A percentile compares a stretch with the other conserved stretches of the same genome.
Evolutionary conservation across 64 coral and sea anemone species (phyloP).

Genomic region (Pocillopora damicornis): DNA sequence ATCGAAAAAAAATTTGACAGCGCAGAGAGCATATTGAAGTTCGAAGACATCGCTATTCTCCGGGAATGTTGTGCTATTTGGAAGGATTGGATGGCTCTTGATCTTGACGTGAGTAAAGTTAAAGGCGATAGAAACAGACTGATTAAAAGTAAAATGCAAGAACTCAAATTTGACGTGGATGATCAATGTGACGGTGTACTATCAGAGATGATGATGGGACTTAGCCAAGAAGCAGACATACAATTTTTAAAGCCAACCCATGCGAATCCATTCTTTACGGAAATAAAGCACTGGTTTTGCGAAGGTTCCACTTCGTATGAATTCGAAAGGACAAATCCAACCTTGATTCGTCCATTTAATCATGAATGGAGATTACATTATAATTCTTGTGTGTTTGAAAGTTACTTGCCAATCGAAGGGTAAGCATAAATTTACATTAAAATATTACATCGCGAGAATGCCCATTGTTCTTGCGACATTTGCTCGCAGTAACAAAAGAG

Average conservation of each 20-base stretch:
- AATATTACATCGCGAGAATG: no score
- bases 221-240: neutral
- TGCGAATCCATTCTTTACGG: conserved; percentile 1
- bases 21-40: neutral
- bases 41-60: conserved; percentile 4
- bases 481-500: no score
- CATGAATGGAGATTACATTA: conserved; percentile 62
- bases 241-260: neutral
- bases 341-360: conserved; percentile 55
- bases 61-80: conserved; percentile 48
- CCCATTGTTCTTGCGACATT: no score
- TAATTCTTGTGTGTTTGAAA: conserved; percentile 37
- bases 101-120: conserved; percentile 28
- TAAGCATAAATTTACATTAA: neutral
- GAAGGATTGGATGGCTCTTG: conserved; percentile 48
- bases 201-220: conserved; percentile 6
- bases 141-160: neutral
- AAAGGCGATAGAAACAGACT: conserved; percentile 40
- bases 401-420: conserved; percentile 46
- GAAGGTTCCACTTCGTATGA: conserved; percentile 48
- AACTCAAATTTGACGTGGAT: neutral
- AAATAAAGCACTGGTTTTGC: conserved; percentile 57
- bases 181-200: neutral
- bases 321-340: conserved; percentile 14
- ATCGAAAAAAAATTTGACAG: neutral